phyloP scores from a whole-genome alignment of 2,113 vertebrate genomes.

The Rhadina sibilatrix region DNA sequence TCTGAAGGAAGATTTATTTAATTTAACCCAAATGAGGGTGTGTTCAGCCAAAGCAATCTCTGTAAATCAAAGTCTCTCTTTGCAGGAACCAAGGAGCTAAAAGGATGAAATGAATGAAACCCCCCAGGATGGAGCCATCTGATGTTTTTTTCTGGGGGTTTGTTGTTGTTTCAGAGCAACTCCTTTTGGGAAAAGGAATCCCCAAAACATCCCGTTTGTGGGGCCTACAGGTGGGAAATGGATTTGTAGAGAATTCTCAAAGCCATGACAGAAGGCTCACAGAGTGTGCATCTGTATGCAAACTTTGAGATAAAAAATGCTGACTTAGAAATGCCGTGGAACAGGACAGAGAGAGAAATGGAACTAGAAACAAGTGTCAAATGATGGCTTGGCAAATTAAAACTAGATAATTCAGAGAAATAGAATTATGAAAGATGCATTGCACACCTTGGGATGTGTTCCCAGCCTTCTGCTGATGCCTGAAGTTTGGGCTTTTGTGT shows the following conservation, averaged over 20 bases:
- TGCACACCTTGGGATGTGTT: background rate
- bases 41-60: background rate
- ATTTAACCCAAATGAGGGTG: background rate
- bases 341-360: background rate
- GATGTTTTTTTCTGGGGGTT: background rate
- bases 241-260: background rate
- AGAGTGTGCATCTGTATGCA: background rate
- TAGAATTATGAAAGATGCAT: background rate
- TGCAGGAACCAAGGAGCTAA: background rate
- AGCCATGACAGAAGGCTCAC: background rate
- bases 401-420: background rate
- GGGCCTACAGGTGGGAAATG: background rate
- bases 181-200: background rate
- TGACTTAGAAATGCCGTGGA: background rate
- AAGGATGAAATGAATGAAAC: background rate
- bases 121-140: accelerated
- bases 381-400: background rate
- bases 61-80: background rate
- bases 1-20: background rate
- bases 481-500: accelerated
- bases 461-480: background rate
- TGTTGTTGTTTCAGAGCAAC: background rate
- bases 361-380: background rate
- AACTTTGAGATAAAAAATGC: background rate
- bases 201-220: background rate